A percentile compares a stretch with the other conserved stretches of the same genome.
Evolutionary conservation across 2,888 invertebrate species (phyloP).

Genomic region (Dysmachus trigonus): DNA sequence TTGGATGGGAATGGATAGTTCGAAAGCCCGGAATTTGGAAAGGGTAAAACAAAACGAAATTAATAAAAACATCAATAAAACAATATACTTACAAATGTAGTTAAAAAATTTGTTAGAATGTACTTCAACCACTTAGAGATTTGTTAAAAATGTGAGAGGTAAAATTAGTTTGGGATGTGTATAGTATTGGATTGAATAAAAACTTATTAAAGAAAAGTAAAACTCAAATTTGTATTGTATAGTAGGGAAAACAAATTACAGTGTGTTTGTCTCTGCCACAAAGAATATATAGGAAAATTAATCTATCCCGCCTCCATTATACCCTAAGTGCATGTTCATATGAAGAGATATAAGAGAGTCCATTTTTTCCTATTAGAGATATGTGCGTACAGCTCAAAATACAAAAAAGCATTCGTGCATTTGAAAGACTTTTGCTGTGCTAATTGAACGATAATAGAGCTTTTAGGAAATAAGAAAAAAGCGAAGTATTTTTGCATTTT

Average conservation of each 20-base stretch:
- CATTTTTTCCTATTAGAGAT: not conserved
- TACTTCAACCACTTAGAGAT: not conserved
- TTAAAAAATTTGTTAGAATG: slow-evolving; percentile 7
- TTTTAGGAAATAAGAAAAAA: not conserved
- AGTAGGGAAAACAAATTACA: not conserved
- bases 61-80: slow-evolving; percentile 41
- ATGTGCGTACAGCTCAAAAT: not conserved
- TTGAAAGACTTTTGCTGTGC: not conserved
- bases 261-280: not conserved
- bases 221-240: not conserved
- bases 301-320: not conserved
- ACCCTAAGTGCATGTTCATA: not conserved
- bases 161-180: not conserved
- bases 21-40: slow-evolving; percentile 39
- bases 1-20: slow-evolving; percentile 47
- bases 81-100: slow-evolving; percentile 26
- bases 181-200: not conserved
- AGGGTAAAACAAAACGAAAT: slow-evolving; percentile 48
- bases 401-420: not conserved
- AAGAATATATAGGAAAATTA: not conserved
- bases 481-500: not conserved
- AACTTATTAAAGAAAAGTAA: not conserved
- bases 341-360: not conserved
- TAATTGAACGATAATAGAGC: not conserved
- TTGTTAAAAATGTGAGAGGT: not conserved